Conservation (phyloP, 2,888 invertebrate genomes). For the Liopterus haemorrhoidalis region DNA sequence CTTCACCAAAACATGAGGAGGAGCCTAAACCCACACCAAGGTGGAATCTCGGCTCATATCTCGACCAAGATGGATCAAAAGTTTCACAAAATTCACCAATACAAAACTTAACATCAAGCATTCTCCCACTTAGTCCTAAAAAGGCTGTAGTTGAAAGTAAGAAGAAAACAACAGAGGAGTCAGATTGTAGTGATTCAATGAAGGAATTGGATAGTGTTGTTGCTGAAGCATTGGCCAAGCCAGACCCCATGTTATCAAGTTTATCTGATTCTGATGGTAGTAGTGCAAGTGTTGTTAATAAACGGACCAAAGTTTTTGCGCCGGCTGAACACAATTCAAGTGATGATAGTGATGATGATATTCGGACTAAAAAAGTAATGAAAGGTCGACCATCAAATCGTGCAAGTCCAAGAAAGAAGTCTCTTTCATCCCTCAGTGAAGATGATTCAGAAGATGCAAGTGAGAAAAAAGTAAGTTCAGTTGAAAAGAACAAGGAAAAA, state of each 20-base stretch:
- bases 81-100: conserved; percentile 30
- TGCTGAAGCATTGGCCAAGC: conserved; percentile 46
- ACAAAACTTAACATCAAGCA: conserved; percentile 28
- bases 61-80: conserved; percentile 34
- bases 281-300: conserved; percentile 31
- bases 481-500: conserved; percentile 6
- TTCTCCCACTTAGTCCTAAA: conserved; percentile 28
- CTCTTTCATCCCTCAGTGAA: conserved; percentile 40
- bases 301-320: too few species aligned
- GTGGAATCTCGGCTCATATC: conserved; percentile 48
- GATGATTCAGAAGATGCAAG: conserved; percentile 40
- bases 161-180: conserved; percentile 39
- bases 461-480: conserved; percentile 24
- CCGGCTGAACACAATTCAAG: conserved; percentile 28
- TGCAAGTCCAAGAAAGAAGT: conserved; percentile 42
- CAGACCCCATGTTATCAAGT: conserved; percentile 51
- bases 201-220: conserved; percentile 54
- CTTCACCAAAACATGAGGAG: conserved; percentile 46
- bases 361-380: conserved; percentile 32
- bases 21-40: conserved; percentile 45
- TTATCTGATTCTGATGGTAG: conserved; percentile 51
- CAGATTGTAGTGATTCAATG: conserved; percentile 49
- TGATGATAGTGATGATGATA: conserved; percentile 36
- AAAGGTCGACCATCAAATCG: conserved; percentile 37
- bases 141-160: conserved; percentile 31